phyloP scores from a whole-genome alignment of 1,140 invertebrate species.

The Thaumatotibia leucotreta region DNA sequence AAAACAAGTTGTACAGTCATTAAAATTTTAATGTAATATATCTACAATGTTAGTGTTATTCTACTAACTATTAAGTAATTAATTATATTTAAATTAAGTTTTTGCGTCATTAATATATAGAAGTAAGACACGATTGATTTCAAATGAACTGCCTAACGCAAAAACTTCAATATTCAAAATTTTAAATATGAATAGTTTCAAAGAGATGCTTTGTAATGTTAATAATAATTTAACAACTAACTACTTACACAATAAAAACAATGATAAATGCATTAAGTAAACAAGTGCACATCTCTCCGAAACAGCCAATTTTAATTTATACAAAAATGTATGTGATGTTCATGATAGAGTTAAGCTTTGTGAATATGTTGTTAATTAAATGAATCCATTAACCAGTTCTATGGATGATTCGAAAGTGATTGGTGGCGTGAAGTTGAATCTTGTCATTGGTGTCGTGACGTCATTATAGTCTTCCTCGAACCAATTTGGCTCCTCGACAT shows the following conservation, averaged over 20 bases:
- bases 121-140: neutral
- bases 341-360: slow-evolving; percentile 20
- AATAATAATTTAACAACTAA: slow-evolving; percentile 15
- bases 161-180: slow-evolving; percentile 23
- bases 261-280: slow-evolving; percentile 15
- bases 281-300: slow-evolving; percentile 37
- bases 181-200: slow-evolving; percentile 23
- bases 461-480: slow-evolving; percentile 53
- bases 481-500: slow-evolving; percentile 69
- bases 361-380: slow-evolving; percentile 50
- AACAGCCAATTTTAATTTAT: slow-evolving; percentile 33
- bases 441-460: slow-evolving; percentile 54
- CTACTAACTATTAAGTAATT: slow-evolving; percentile 30
- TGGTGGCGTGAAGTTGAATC: slow-evolving; percentile 43
- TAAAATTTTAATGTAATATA: slow-evolving; percentile 27
- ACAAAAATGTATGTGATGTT: slow-evolving; percentile 39
- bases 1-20: slow-evolving; percentile 21
- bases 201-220: slow-evolving; percentile 38
- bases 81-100: slow-evolving; percentile 24
- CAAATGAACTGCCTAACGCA: slow-evolving; percentile 28
- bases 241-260: neutral
- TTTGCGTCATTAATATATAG: slow-evolving; percentile 20
- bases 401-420: slow-evolving; percentile 53
- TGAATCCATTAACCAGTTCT: slow-evolving; percentile 68
- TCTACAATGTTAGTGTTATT: slow-evolving; percentile 50